A percentile compares a stretch with the other conserved stretches of the same genome.
phyloP scores from a whole-genome alignment of 2,888 invertebrate genomes.

The Troilus luridus region DNA sequence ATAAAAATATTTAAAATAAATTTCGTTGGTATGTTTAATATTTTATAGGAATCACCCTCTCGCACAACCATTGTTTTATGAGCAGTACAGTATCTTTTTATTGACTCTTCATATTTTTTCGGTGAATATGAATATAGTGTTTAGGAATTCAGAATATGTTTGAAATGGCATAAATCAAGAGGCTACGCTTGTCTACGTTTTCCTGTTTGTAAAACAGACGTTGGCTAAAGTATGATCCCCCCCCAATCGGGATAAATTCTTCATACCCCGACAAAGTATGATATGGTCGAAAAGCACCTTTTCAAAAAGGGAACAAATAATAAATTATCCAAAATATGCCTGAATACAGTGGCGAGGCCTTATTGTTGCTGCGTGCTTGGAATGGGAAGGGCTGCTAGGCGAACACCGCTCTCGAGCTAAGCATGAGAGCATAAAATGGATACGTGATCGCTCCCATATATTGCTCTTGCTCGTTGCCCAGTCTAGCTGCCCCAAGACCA shows the following conservation, averaged over 20 bases:
- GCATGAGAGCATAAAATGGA: slow-evolving; percentile 22
- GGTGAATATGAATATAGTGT: not conserved
- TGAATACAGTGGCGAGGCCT: slow-evolving; percentile 42
- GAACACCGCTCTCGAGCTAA: not conserved
- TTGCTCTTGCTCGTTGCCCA: not conserved
- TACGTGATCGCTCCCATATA: slow-evolving; percentile 15
- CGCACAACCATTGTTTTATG: too few relatives aligned
- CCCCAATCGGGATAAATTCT: not conserved
- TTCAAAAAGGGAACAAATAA: slow-evolving; percentile 45
- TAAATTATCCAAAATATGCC: slow-evolving; percentile 44
- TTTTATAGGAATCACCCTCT: too few relatives aligned
- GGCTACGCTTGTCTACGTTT: not conserved
- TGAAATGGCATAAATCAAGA: not conserved
- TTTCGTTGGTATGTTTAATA: too few relatives aligned
- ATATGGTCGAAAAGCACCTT: slow-evolving; percentile 32
- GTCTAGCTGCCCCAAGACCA: not conserved
- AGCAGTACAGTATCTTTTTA: too few relatives aligned
- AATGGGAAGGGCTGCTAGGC: not conserved
- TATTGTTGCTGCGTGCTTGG: slow-evolving; percentile 48
- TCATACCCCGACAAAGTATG: not conserved
- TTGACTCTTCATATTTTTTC: too few relatives aligned
- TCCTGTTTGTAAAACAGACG: not conserved
- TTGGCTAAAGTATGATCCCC: not conserved
- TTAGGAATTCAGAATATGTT: not conserved
- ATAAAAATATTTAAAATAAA: too few relatives aligned